A percentile compares a stretch with the other conserved stretches of the same genome.
These are phyloP conservation scores for Macrotrachela quadricornifera DNA, from an alignment of 1,140 invertebrate genomes.

Conservation along the genomic window DNA sequence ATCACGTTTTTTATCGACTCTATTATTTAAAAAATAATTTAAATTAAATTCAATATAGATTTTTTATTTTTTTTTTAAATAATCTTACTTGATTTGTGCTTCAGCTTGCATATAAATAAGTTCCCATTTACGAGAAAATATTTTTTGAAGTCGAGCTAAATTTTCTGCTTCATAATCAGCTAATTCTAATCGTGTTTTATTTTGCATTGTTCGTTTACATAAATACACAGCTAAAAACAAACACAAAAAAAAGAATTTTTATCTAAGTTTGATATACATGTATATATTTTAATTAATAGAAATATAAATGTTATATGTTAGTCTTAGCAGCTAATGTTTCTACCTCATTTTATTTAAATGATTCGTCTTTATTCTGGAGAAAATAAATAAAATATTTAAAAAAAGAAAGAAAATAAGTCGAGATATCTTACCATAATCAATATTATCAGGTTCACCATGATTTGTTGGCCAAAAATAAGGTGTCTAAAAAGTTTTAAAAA, in stretches of 20 bases:
- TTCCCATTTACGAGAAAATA: constrained; percentile 99
- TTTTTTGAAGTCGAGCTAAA: constrained; percentile 83
- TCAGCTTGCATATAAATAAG: constrained; percentile 94
- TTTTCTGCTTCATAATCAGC: constrained; percentile 97
- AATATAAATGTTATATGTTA: too few relatives aligned
- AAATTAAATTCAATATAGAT: too few relatives aligned
- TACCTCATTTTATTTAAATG: too few relatives aligned
- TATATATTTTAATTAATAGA: too few relatives aligned
- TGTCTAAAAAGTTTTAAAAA: background rate
- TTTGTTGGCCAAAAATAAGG: constrained; percentile 10
- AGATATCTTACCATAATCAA: constrained; percentile 65
- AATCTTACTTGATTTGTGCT: constrained; percentile 35
- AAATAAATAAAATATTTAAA: too few relatives aligned
- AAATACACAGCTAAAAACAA: constrained; percentile 68
- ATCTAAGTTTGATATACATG: background rate
- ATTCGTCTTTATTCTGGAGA: too few relatives aligned
- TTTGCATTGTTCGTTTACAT: constrained; percentile 98
- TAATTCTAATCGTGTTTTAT: constrained; percentile 82
- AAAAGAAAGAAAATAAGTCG: background rate
- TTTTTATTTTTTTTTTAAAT: too few relatives aligned
- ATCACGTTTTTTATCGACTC: constrained; percentile 90
- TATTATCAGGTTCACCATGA: constrained; percentile 88
- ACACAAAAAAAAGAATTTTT: background rate
- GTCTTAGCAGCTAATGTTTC: too few relatives aligned
- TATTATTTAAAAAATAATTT: too few relatives aligned